Conservation (phyloP, 2,113 vertebrate genomes). For the Chaenogobius annularis region DNA sequence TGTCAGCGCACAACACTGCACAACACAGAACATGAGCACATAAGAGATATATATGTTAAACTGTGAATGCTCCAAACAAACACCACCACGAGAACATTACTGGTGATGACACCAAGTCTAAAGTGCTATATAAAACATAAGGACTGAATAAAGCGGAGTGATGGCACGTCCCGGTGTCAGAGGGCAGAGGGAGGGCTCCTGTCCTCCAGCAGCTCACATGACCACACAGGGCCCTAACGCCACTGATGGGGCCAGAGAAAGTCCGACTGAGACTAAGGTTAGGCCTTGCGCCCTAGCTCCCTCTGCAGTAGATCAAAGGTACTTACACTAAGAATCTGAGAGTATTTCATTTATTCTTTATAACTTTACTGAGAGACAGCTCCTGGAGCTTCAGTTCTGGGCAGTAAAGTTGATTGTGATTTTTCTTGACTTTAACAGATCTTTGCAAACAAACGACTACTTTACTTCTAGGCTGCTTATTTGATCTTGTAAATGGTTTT, state of each 20-base stretch:
- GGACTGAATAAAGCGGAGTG: neutral
- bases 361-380: too few species aligned
- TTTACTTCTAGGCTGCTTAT: neutral
- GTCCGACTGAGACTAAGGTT: too few species aligned
- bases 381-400: too few species aligned
- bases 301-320: neutral
- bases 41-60: neutral
- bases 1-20: neutral
- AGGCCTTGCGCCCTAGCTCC: neutral
- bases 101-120: constrained; percentile 52
- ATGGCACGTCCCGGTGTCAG: neutral
- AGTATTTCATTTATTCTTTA: too few species aligned
- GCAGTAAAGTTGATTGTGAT: too few species aligned
- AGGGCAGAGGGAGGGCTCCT: neutral
- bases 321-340: neutral
- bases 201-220: neutral
- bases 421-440: neutral
- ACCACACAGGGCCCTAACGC: too few species aligned
- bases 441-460: neutral
- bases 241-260: too few species aligned
- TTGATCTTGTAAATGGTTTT: neutral
- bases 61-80: neutral
- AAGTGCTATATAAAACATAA: constrained; percentile 66
- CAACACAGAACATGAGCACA: too few species aligned
- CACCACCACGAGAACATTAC: neutral